Base-by-base conservation (phyloP, 2,797 vertebrate genomes). In the Crax fasciolata region DNA sequence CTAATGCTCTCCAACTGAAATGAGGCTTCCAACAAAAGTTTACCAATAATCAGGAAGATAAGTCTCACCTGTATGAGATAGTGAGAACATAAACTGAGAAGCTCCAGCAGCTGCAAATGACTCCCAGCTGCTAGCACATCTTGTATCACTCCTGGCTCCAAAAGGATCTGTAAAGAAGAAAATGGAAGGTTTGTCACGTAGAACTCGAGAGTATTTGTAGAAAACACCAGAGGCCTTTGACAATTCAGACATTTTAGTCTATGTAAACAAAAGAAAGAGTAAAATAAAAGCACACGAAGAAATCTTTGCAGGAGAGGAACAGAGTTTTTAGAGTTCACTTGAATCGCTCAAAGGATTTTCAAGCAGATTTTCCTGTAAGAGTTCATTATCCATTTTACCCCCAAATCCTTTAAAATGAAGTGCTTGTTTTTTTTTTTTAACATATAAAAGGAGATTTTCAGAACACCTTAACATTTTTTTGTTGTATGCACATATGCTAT, bases 91-190 rank as follows among this genome's bases (percentile, higher is more conserved):
- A 99, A 98, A 97, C 97, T 99, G 94, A 99, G 98, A 84, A 99
- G 99, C 95, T 99, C 99, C 98, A 99, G 97, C 85, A 99, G 97
- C 97, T 99, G 99, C 83, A 99, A 98, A 96, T 99, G 99, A 96
- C 99, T 99, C 72, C 99, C 99, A 90, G 99, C 99, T 89, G 99
- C 99, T 94, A 99, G 96, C 87, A 99, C 99, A 25, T 99, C 99
- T 96, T 99, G 99, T 95, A 99, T 99, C 95, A 99, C 98, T 1
- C 98, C 98, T 9, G 99, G 99, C 96, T 99, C 99, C 98, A 99
- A 97, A 77, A 99, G 94, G 92, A 99, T 99, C 99, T 99, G 57
- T 90, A 97, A 97, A 97, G 93, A 94, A 97, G 84, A 97, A 97
- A 93, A 67, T 57, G 19, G 54, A 91, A 89, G 39, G 38, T 94